Percentiles rank a stretch among this genome's conserved stretches.
Evolutionary conservation across 2,888 invertebrate species (phyloP).

Genomic region (Erebia epiphron): DNA sequence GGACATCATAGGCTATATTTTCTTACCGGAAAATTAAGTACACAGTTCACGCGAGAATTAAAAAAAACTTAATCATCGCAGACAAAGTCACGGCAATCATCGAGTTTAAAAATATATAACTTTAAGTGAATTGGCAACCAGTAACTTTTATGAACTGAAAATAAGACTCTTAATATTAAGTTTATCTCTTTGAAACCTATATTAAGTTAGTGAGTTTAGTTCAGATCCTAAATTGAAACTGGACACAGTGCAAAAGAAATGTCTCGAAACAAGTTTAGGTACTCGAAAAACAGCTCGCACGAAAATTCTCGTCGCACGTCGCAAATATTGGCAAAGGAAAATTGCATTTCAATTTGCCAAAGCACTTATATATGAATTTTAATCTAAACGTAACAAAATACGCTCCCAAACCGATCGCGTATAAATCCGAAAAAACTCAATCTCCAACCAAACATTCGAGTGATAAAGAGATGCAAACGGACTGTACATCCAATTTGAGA

Average conservation of each 20-base stretch:
- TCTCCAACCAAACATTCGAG: conserved; percentile 36
- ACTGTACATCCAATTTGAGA: conserved; percentile 43
- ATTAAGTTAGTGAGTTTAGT: neutral
- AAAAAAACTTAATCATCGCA: too few relatives aligned
- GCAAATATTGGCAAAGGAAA: conserved; percentile 22
- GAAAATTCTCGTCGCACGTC: conserved; percentile 9
- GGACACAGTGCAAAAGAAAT: neutral
- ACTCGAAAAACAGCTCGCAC: neutral
- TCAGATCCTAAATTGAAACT: neutral
- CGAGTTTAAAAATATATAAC: too few relatives aligned
- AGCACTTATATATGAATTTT: conserved; percentile 33
- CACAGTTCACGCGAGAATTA: too few relatives aligned
- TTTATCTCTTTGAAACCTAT: neutral
- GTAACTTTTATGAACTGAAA: neutral
- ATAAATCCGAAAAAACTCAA: conserved; percentile 33
- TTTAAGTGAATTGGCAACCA: neutral
- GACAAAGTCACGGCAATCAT: too few relatives aligned
- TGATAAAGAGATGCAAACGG: conserved; percentile 42
- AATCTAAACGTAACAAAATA: conserved; percentile 38
- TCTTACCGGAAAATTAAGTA: too few relatives aligned
- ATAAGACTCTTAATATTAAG: neutral
- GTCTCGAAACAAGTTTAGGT: neutral
- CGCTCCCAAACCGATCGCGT: conserved; percentile 20
- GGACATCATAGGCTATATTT: too few relatives aligned
- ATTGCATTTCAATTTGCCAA: conserved; percentile 23